Conservation (phyloP, 2,797 vertebrate species). For the Crocidura indochinensis region DNA sequence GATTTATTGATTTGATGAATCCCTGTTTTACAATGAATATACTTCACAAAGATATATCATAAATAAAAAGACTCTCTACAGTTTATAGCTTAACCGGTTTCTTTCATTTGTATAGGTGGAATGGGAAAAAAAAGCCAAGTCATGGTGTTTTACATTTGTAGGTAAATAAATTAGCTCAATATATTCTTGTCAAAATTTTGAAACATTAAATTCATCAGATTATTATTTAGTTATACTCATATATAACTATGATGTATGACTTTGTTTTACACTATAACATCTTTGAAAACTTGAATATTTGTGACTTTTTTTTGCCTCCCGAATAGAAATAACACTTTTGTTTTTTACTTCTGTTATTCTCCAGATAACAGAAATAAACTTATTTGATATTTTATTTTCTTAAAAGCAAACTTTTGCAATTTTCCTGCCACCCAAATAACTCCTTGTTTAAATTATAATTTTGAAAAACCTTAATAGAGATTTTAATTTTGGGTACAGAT, state of each 20-base stretch:
- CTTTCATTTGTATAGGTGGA: conserved; percentile 24
- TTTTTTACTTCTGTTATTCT: not conserved
- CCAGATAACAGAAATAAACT: conserved; percentile 33
- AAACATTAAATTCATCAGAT: conserved; percentile 10
- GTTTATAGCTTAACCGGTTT: conserved; percentile 29
- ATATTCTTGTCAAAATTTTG: conserved; percentile 46
- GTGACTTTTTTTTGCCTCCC: not conserved
- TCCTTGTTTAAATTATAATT: conserved; percentile 65
- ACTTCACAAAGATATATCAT: conserved; percentile 21
- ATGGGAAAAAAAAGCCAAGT: not conserved
- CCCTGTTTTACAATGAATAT: conserved; percentile 53
- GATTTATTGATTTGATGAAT: conserved; percentile 66
- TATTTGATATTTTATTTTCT: conserved; percentile 53
- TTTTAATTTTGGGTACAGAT: conserved; percentile 23
- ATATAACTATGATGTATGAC: too few species aligned
- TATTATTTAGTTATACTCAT: conserved; percentile 42
- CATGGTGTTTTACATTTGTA: conserved; percentile 38
- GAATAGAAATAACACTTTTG: conserved; percentile 55
- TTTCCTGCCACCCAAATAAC: not conserved
- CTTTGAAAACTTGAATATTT: conserved; percentile 36
- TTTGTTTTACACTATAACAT: not conserved
- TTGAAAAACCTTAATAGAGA: not conserved
- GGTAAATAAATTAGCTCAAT: conserved; percentile 30
- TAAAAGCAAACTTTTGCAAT: conserved; percentile 25
- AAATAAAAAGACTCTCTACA: conserved; percentile 3